Evolutionary conservation across 64 coral and sea anemone genomes (phyloP).

Genomic region (Anthopleura sola): DNA sequence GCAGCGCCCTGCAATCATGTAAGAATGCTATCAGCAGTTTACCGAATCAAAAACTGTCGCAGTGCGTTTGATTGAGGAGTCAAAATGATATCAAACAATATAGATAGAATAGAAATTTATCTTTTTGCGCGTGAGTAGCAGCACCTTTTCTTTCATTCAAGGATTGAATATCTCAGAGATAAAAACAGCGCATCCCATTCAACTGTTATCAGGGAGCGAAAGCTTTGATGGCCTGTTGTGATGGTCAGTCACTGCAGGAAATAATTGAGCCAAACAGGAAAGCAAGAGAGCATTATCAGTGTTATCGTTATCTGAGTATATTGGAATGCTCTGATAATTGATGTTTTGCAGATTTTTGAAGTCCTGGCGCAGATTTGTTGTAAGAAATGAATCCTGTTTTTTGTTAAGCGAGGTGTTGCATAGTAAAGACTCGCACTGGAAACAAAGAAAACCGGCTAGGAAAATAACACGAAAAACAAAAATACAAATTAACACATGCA

Average conservation of each 20-base stretch:
- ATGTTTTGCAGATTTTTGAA: not conserved
- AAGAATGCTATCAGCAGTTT: too few species aligned
- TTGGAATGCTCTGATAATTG: not conserved
- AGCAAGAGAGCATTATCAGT: not conserved
- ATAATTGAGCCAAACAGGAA: not conserved
- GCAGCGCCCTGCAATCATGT: too few species aligned
- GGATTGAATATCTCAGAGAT: not conserved
- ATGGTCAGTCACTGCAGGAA: too few species aligned
- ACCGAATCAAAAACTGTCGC: too few species aligned
- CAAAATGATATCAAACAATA: too few species aligned
- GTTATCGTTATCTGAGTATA: not conserved
- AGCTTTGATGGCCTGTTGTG: not conserved
- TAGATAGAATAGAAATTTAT: not conserved
- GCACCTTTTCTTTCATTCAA: not conserved
- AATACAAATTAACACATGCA: too few species aligned
- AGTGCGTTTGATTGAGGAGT: too few species aligned
- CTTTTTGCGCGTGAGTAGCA: not conserved
- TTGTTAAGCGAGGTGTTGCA: not conserved
- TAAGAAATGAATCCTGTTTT: not conserved
- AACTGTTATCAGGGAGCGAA: not conserved
- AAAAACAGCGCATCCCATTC: not conserved
- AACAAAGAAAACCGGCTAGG: too few species aligned
- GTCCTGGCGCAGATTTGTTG: not conserved
- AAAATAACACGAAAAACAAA: too few species aligned
- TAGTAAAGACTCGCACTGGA: too few species aligned